Conservation (phyloP, 64 coral and sea anemone species). For the Montipora cactus region DNA sequence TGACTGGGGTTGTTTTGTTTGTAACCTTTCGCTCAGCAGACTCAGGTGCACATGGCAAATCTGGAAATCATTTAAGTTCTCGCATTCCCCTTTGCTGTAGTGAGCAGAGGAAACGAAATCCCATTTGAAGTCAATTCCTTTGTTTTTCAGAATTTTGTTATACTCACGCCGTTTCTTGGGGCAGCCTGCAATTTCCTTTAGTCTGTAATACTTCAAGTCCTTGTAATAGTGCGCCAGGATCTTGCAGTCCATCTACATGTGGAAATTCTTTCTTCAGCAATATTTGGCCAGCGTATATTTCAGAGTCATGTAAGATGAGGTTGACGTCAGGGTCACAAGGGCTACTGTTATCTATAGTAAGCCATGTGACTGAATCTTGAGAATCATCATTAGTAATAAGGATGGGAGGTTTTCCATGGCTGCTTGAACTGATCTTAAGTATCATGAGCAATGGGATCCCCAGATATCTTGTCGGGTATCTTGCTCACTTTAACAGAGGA, state of each 20-base stretch:
- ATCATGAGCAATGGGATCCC: background rate
- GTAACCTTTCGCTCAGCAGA: too few species aligned
- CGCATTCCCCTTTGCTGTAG: conserved; percentile 63
- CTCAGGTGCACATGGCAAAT: too few species aligned
- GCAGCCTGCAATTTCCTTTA: conserved; percentile 71
- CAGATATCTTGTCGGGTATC: background rate
- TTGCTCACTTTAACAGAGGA: background rate
- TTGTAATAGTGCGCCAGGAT: conserved; percentile 76
- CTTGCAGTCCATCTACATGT: conserved; percentile 60
- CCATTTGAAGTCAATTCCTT: conserved; percentile 51
- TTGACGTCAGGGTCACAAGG: background rate
- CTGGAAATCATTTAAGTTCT: conserved; percentile 53
- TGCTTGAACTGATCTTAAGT: background rate
- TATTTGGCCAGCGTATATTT: conserved; percentile 55
- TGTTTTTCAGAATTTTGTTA: conserved; percentile 72
- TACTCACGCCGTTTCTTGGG: conserved; percentile 62
- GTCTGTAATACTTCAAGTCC: conserved; percentile 73
- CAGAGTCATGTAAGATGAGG: conserved; percentile 33
- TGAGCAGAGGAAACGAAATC: conserved; percentile 67
- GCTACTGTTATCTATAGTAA: conserved; percentile 42
- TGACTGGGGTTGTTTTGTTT: too few species aligned
- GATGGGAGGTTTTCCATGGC: background rate
- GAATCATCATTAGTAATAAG: conserved; percentile 20
- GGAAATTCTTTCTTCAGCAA: conserved; percentile 38
- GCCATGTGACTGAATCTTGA: conserved; percentile 39